Evolutionary conservation across 2,797 vertebrate genomes (phyloP), one percentile per base, ranked within the genome.

Genomic region (Sandelia bainsii): DNA sequence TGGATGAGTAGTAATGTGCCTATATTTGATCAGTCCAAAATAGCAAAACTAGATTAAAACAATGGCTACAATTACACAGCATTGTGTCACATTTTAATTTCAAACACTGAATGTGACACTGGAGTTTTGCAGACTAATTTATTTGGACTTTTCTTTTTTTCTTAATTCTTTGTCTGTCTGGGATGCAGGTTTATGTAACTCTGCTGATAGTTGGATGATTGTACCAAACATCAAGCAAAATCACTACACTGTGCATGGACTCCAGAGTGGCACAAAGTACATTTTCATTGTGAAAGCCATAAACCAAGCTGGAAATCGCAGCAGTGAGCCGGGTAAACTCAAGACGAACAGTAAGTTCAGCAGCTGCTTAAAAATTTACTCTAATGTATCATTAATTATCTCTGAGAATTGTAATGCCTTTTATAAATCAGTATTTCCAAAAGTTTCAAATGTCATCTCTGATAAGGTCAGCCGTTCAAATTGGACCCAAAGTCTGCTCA

Each of bases 171-270:
- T 80, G 20, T 85, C 9, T 85, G 48, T 85, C 58, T 45, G 32
- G 22, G 27, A 40, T 83, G 39, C 92, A 99, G 98, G 97, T 96
- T 94, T 99, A 91, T 99, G 98, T 89, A 99, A 97, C 92, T 99
- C 97, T 4, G 96, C 97, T 44, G 98, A 99, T 85, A 99, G 98
- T 94, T 99, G 98, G 98, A 99, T 99, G 98, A 99, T 99, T 72
- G 98, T 98, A 69, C 98, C 98, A 70, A 99, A 99, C 92, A 99
- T 99, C 89, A 99, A 99, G 84, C 98, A 99, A 81, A 99, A 99
- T 84, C 97, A 99, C 92, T 99, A 99, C 93, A 99, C 98, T 0
- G 98, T 99, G 75, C 98, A 99, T 0, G 98, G 98, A 39, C 93
- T 99, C 22, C 98, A 99, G 92, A 98, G 97, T 19, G 98, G 98